These are phyloP conservation scores for Phocoena phocoena DNA, from an alignment of 2,113 vertebrate species.

Conservation along the genomic window DNA sequence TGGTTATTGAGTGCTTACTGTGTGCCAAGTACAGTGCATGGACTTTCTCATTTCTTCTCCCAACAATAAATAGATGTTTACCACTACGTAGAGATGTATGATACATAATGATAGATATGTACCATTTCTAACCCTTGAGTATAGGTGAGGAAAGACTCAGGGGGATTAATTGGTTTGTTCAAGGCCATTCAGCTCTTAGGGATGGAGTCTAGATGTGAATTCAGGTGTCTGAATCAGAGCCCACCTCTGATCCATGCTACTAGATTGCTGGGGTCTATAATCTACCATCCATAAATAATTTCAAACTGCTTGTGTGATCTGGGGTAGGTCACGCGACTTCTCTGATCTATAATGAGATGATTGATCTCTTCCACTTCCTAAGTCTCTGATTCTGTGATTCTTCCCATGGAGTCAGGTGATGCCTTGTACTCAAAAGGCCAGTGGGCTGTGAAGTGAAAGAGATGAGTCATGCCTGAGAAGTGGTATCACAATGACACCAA, in stretches of 20 bases:
- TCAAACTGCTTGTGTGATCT: background rate
- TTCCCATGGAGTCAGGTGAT: background rate
- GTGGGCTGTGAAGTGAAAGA: background rate
- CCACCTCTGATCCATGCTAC: background rate
- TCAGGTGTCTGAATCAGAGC: background rate
- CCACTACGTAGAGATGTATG: background rate
- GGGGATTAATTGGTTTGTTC: background rate
- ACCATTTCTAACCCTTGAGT: background rate
- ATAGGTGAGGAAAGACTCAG: background rate
- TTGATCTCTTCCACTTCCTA: background rate
- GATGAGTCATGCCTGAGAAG: background rate
- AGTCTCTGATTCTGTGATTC: background rate
- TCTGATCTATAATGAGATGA: background rate
- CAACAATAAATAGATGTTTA: background rate
- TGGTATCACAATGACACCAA: background rate
- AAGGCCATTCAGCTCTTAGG: background rate
- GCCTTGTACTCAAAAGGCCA: background rate
- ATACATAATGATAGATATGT: background rate
- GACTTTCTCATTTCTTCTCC: background rate
- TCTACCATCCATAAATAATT: background rate
- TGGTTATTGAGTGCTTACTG: background rate
- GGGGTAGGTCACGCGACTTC: background rate
- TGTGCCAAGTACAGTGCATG: background rate
- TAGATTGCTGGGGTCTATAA: background rate
- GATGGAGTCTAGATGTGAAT: background rate